Evolutionary conservation across 1,140 invertebrate genomes (phyloP).

Genomic region (Anastatus disparis): DNA sequence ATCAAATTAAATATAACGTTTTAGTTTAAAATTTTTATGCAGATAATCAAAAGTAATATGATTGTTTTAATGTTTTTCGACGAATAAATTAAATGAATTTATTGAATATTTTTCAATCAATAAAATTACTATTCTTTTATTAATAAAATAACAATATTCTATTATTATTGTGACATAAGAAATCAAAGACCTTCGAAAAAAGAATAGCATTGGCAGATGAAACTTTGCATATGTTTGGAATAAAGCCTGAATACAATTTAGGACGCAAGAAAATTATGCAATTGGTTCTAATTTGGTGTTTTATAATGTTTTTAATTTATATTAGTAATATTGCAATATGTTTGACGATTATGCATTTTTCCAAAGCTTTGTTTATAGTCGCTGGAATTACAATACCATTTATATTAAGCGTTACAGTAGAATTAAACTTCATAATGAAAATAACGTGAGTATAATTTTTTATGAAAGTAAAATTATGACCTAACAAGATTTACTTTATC

Average conservation of each 20-base stretch:
- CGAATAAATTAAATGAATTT: no score
- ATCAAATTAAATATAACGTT: no score
- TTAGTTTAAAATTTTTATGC: no score
- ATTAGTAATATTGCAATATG: background rate
- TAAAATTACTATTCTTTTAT: no score
- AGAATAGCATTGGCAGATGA: background rate
- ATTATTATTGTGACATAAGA: no score
- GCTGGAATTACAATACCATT: background rate
- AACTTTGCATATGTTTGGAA: constrained; percentile 1
- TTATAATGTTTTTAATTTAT: background rate
- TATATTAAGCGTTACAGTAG: background rate
- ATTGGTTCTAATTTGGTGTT: background rate
- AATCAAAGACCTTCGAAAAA: background rate
- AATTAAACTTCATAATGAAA: background rate
- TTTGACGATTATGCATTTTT: background rate
- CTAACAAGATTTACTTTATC: no score
- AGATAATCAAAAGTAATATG: no score
- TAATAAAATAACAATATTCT: no score
- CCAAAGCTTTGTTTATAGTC: background rate
- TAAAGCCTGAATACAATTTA: background rate
- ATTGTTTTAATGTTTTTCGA: no score
- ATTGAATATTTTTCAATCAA: no score
- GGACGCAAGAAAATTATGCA: background rate
- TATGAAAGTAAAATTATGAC: no score
- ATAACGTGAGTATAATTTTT: background rate